Base-by-base conservation (phyloP, 1,140 invertebrate genomes). In the Zaprionus tsacasi region DNA sequence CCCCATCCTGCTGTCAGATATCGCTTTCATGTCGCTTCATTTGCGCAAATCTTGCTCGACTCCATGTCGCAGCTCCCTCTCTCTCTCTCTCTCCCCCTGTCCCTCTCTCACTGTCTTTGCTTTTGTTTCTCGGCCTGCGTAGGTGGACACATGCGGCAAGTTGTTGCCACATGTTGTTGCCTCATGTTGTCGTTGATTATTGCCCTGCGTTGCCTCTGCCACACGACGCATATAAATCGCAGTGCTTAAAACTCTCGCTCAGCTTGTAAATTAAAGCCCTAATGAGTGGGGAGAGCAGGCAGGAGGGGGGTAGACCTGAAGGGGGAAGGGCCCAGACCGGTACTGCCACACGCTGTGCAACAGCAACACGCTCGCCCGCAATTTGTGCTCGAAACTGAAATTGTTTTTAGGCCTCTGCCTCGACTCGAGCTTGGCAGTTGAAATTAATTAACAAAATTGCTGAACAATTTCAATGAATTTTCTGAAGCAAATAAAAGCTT, bases 191-290 rank as follows among this genome's bases (percentile, higher is more conserved):
- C 65, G 69, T 87, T 87, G 83, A 88, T 87, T 88, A 83, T 87
- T 87, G 77, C 83, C 70, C n/a, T 15, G 40, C 61, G 8, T 2
- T 21, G 21, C 21, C 40, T 70, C 45, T 64, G 33, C 43, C 59
- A 17, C 52, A 63, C 67, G 75, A 79, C 82, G 82, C 82, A 81
- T 88, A 88, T 81, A 88, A 88, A 88, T 88, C 81, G 79, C 70
- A 54, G 71, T 83, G 83, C 79, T 89, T 89, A 81, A 88, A 81
- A 81, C 85, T 69, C 78, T 38, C 69, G 65, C 74, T 66, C 74
- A 89, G 78, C 85, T 88, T 88, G 83, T 88, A 88, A 88, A 88
- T 88, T 89, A 88, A 88, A 89, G 80, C 83, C 83, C 75, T 88
- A 88, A 88, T 88, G 83, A 87, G 83, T 82, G 2, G 6, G n/a